phyloP scores from a whole-genome alignment of 2,888 invertebrate genomes.

The Stenodema calcarata region DNA sequence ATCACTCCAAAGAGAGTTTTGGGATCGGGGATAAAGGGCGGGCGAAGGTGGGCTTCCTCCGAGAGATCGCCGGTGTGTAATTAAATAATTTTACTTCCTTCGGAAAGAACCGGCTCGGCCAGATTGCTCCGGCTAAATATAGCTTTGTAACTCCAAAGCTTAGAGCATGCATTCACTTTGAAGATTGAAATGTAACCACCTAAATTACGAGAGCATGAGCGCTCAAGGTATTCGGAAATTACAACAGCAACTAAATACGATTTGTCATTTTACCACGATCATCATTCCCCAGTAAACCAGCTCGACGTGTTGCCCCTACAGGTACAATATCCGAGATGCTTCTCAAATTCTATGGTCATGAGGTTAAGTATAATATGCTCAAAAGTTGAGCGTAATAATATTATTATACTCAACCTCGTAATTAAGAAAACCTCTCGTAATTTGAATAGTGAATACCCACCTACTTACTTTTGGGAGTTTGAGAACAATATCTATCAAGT shows the following conservation, averaged over 20 bases:
- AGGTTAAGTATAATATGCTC: too few species aligned
- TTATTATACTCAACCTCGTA: too few species aligned
- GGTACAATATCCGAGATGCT: too few species aligned
- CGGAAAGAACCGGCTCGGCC: constrained; percentile 26
- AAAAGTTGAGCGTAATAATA: too few species aligned
- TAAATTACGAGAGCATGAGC: not conserved
- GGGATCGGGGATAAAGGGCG: not conserved
- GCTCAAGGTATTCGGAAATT: not conserved
- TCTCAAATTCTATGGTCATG: too few species aligned
- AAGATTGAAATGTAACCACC: not conserved
- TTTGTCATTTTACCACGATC: too few species aligned
- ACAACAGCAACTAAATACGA: not conserved
- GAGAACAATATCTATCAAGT: too few species aligned
- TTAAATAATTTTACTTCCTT: constrained; percentile 38
- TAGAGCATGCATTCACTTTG: not conserved
- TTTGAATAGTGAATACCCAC: too few species aligned
- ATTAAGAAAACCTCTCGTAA: too few species aligned
- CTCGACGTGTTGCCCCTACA: too few species aligned
- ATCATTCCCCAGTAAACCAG: too few species aligned
- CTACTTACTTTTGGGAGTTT: too few species aligned
- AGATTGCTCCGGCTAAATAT: constrained; percentile 20
- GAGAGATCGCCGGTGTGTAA: constrained; percentile 27
- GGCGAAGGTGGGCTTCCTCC: not conserved
- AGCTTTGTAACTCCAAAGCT: constrained; percentile 1
- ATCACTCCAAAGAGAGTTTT: not conserved